These are phyloP conservation scores for Campopleginae sp. DNA, from an alignment of 2,888 invertebrate species.

Conservation along the genomic window DNA sequence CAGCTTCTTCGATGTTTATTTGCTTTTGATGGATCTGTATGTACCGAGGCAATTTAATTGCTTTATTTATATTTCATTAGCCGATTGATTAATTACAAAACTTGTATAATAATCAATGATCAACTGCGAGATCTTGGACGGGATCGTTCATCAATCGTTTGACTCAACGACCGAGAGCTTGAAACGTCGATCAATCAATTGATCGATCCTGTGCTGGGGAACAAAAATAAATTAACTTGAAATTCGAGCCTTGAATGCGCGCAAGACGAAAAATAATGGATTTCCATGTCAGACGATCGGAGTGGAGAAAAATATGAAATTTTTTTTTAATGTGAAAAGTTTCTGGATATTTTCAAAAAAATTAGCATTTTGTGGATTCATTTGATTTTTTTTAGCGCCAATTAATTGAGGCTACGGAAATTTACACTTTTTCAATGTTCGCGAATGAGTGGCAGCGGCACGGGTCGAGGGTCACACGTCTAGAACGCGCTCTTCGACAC, in stretches of 20 bases:
- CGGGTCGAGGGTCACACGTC: conserved; percentile 31
- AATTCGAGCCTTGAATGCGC: background rate
- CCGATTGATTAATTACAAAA: background rate
- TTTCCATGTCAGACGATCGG: no score
- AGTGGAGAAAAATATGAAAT: background rate
- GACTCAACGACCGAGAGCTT: background rate
- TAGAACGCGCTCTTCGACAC: conserved; percentile 19
- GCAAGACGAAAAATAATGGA: background rate
- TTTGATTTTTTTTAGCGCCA: background rate
- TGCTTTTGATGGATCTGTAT: conserved; percentile 37
- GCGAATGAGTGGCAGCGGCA: background rate
- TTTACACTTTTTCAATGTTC: background rate
- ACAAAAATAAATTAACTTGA: background rate
- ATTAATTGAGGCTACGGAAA: background rate
- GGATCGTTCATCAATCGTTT: background rate
- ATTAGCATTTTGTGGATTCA: background rate
- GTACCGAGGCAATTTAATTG: conserved; percentile 5
- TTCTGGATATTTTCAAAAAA: no score
- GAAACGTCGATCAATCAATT: background rate
- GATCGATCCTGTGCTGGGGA: background rate
- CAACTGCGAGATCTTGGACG: background rate
- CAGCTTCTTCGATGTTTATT: conserved; percentile 28
- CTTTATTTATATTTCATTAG: background rate
- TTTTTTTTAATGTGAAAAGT: no score
- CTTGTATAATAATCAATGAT: background rate